These are phyloP conservation scores for Platycnemis pennipes DNA, from an alignment of 2,888 invertebrate genomes.

Conservation along the genomic window DNA sequence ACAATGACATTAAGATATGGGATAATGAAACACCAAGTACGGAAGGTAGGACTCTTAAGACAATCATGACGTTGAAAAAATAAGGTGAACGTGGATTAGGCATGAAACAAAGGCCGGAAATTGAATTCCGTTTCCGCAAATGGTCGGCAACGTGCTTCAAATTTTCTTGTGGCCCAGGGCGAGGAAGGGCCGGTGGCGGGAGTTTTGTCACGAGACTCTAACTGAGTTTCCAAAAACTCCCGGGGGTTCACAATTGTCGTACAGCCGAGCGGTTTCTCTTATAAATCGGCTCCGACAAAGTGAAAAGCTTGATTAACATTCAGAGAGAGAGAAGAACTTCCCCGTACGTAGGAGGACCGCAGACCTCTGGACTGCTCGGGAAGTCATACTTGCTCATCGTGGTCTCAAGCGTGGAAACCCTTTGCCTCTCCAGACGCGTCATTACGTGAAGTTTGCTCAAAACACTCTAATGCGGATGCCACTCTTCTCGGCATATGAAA, in stretches of 20 bases:
- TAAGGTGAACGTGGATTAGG: background rate
- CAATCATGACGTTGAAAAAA: background rate
- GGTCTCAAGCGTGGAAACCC: background rate
- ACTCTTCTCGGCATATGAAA: background rate
- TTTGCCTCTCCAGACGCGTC: background rate
- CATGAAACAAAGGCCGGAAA: background rate
- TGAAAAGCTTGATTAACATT: constrained; percentile 61
- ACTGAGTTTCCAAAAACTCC: background rate
- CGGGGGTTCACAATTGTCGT: background rate
- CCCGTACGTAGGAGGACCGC: constrained; percentile 5
- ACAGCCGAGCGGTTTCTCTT: background rate
- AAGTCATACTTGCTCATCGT: background rate
- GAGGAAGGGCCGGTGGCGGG: background rate
- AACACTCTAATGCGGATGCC: background rate
- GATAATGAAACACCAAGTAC: background rate
- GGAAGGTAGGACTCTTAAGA: background rate
- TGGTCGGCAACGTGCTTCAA: background rate
- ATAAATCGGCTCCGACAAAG: constrained; percentile 37
- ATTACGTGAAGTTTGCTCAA: background rate
- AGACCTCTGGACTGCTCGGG: background rate
- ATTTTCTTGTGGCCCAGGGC: background rate
- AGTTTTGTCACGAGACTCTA: no score
- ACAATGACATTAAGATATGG: background rate
- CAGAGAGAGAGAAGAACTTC: constrained; percentile 29
- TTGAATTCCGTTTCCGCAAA: background rate